These are phyloP conservation scores for Sinocyclocheilus anshuiensis DNA, from an alignment of 2,113 vertebrate genomes.

Conservation along the genomic window DNA sequence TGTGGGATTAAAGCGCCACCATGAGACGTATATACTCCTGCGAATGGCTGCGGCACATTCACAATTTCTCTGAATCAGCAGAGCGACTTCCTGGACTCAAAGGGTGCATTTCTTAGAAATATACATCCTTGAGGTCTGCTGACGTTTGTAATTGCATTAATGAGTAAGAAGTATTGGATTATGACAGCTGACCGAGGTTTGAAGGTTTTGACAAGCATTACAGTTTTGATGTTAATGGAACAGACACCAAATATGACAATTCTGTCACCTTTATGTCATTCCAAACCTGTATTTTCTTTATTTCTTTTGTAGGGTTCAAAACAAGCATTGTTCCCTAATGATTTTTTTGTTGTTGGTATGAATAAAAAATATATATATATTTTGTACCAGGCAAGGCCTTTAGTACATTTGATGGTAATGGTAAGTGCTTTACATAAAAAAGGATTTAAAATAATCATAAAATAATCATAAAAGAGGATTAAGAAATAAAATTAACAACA, in stretches of 20 bases:
- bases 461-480: no score
- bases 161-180: conserved; percentile 44
- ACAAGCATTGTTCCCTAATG: neutral
- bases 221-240: conserved; percentile 15
- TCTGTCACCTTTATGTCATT: neutral
- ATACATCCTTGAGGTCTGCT: conserved; percentile 32
- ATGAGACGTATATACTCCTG: conserved; percentile 9
- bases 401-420: no score
- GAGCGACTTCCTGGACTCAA: conserved; percentile 11
- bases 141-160: conserved; percentile 49
- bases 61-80: conserved; percentile 41
- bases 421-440: no score
- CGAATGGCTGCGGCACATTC: conserved; percentile 14
- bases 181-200: conserved; percentile 8
- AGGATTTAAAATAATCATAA: no score
- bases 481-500: no score
- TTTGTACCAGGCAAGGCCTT: no score
- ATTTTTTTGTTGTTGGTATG: neutral
- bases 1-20: conserved; percentile 23
- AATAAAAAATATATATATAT: neutral
- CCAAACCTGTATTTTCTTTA: neutral
- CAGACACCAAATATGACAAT: neutral
- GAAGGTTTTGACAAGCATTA: conserved; percentile 38
- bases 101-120: conserved; percentile 22
- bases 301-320: neutral